Conservation (phyloP, 1,140 invertebrate genomes). For the Atta cephalotes region DNA sequence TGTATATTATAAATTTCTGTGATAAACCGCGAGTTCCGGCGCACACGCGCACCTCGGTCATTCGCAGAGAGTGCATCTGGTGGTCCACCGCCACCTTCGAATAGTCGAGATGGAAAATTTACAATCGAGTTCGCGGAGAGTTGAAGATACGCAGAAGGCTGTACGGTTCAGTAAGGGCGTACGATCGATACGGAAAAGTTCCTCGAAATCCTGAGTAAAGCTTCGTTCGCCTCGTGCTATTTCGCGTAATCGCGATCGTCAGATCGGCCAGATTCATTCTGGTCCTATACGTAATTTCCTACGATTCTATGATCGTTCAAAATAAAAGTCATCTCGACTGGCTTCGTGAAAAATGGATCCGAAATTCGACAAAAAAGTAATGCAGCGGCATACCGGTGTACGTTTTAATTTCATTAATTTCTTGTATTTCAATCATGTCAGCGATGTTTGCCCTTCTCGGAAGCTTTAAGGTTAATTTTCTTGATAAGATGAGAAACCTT, state of each 20-base stretch:
- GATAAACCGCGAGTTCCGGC: slow-evolving; percentile 44
- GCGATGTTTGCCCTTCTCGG: slow-evolving; percentile 8
- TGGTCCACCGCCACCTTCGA: slow-evolving; percentile 28
- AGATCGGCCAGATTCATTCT: background rate
- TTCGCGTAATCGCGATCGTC: slow-evolving; percentile 48
- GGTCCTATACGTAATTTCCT: slow-evolving; percentile 24
- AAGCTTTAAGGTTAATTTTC: slow-evolving; percentile 32
- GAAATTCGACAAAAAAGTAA: slow-evolving; percentile 5
- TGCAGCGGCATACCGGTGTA: background rate
- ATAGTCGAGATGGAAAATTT: slow-evolving; percentile 48
- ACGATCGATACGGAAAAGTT: slow-evolving; percentile 55
- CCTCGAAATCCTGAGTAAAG: slow-evolving; percentile 46
- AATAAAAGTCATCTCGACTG: slow-evolving; percentile 1
- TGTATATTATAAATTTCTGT: slow-evolving; percentile 47
- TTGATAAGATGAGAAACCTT: slow-evolving; percentile 39
- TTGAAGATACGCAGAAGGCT: slow-evolving; percentile 47
- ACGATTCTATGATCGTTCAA: background rate
- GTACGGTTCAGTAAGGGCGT: slow-evolving; percentile 23
- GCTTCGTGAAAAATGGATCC: background rate
- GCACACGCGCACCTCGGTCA: slow-evolving; percentile 47
- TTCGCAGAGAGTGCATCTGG: slow-evolving; percentile 25
- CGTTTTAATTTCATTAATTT: slow-evolving; percentile 22
- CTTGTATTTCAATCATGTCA: background rate
- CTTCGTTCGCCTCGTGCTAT: slow-evolving; percentile 34
- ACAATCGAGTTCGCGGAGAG: slow-evolving; percentile 42